Base-by-base conservation (phyloP, 2,797 vertebrate genomes). In the Manis pentadactyla region DNA sequence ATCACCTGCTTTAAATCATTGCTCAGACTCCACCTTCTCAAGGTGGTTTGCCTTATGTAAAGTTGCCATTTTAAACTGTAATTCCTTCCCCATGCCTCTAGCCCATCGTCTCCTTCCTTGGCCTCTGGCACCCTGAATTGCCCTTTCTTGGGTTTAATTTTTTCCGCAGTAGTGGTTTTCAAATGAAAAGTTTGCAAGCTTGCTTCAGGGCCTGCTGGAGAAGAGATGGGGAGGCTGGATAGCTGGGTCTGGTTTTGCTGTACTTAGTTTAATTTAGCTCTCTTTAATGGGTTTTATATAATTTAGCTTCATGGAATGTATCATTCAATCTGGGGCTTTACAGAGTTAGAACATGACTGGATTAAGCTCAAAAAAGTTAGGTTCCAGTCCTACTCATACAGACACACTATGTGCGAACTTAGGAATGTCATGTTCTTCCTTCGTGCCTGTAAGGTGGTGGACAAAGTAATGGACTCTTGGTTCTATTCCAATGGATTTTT, bases 261-360 rank as follows among this genome's bases (percentile, higher is more conserved):
- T 31, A 49, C 73, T 66, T 64, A 78, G 85, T 86, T 93, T 74
- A 81, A 55, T 57, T 77, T 46, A 77, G 39, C 10, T 79, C 21
- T 59, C 2, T 73, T 78, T 39, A 4, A 8, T 53, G 55, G 49
- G 13, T 27, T 88, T 84, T 18, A 19, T 83, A 46, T 69, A 59
- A 11, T 86, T 69, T 39, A 29, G 87, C 23, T 89, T 27, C 46
- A 2, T 29, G 23, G 31, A 61, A 75, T 88, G 46, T 27, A 88
- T 17, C 15, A 29, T 49, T 53, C 37, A 27, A 86, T 78, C 5
- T 25, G 19, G 31, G 6, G 14, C 4, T 66, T 69, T n/a, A 51
- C 12, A 82, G 59, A 57, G 11, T 34, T 61, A 53, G 14, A 51
- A 59, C 87, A 78, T 81, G 55, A 51, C 5, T 79, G 1, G 6